Evolutionary conservation across 2,797 vertebrate species (phyloP).

Genomic region (Spinibarbus caldwelli): DNA sequence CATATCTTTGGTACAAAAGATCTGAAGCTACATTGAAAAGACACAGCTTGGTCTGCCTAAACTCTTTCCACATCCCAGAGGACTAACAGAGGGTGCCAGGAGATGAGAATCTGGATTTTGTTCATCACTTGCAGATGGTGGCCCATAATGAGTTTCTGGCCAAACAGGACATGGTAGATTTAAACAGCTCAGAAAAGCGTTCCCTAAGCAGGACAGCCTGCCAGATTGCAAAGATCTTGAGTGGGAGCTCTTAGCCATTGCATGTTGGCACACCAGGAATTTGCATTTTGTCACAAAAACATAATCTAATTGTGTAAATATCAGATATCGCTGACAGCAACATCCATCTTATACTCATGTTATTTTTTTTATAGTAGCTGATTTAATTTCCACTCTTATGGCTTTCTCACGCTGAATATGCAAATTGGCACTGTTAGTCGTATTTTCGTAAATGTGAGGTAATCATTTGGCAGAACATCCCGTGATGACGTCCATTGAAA

Average conservation of each 20-base stretch:
- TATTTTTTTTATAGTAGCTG: neutral
- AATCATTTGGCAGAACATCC: neutral
- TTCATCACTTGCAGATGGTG: conserved; percentile 77
- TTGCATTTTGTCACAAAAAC: conserved; percentile 47
- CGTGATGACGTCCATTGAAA: neutral
- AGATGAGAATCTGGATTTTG: conserved; percentile 67
- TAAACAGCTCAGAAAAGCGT: conserved; percentile 63
- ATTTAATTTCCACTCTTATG: neutral
- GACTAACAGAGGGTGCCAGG: conserved; percentile 59
- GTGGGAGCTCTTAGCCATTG: conserved; percentile 49
- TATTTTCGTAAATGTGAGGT: neutral
- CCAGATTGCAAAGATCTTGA: conserved; percentile 57
- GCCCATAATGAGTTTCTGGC: conserved; percentile 77
- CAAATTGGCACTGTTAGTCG: neutral
- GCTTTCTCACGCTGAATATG: neutral
- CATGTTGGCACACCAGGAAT: conserved; percentile 38
- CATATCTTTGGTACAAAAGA: conserved; percentile 12
- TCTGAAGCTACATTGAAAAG: conserved; percentile 17
- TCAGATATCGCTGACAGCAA: conserved; percentile 27
- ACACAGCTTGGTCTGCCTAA: conserved; percentile 27
- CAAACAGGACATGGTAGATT: conserved; percentile 65
- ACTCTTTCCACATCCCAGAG: conserved; percentile 42
- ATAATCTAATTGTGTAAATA: conserved; percentile 52
- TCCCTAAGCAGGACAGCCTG: conserved; percentile 57
- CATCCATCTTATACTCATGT: conserved; percentile 23